A percentile compares a stretch with the other conserved stretches of the same genome.
Evolutionary conservation across 2,113 vertebrate genomes (phyloP).

Genomic region (Lonchura striata): DNA sequence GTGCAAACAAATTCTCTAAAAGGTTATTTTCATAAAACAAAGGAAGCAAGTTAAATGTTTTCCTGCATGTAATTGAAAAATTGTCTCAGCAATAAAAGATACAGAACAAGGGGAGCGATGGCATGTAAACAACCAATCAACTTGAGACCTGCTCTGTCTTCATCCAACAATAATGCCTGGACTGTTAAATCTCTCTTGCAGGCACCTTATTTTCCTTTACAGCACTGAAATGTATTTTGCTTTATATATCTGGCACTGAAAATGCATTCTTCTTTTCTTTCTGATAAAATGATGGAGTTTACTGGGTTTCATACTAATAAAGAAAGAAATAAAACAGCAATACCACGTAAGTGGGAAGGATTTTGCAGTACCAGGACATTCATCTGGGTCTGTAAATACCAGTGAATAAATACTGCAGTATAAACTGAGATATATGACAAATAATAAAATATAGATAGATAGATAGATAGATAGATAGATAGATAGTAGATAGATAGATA

Average conservation of each 20-base stretch:
- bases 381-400: conserved; percentile 12
- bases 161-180: neutral
- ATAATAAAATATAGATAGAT: neutral
- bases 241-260: neutral
- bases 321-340: neutral
- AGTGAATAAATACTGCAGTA: neutral
- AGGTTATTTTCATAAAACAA: conserved; percentile 49
- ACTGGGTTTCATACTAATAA: neutral
- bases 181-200: neutral
- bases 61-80: conserved; percentile 12
- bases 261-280: neutral
- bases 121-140: neutral
- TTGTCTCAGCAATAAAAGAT: neutral
- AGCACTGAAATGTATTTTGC: neutral
- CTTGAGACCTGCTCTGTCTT: neutral
- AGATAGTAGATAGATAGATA: no score
- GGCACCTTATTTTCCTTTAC: neutral
- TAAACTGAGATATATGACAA: neutral
- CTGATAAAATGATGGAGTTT: neutral
- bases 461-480: neutral
- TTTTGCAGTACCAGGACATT: neutral
- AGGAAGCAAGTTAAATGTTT: neutral
- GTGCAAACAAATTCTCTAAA: neutral
- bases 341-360: neutral
- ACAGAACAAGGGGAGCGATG: neutral